Evolutionary conservation across 2,797 vertebrate genomes (phyloP).

Genomic region (Trichosurus vulpecula): DNA sequence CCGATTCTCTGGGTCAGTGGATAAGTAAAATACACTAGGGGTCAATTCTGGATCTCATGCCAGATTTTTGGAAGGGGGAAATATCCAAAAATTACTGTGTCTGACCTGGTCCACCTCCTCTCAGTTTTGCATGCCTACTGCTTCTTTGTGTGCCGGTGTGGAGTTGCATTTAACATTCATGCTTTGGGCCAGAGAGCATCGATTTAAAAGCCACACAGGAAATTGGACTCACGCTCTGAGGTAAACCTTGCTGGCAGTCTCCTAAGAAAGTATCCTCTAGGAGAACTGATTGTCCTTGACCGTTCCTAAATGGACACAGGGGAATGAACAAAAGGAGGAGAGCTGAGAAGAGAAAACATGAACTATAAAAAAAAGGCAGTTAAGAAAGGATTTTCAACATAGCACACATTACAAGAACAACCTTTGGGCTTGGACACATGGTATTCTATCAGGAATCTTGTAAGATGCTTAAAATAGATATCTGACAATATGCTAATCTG

Average conservation of each 20-base stretch:
- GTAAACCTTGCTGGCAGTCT: slow-evolving; percentile 62
- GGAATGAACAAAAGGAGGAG: neutral
- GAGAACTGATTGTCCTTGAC: slow-evolving; percentile 72
- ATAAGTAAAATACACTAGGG: slow-evolving; percentile 77
- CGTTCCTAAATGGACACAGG: slow-evolving; percentile 1
- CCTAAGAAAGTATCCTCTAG: slow-evolving; percentile 57
- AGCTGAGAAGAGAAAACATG: neutral
- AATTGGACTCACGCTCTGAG: slow-evolving; percentile 67
- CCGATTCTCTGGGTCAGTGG: slow-evolving; percentile 78
- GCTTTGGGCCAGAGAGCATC: slow-evolving; percentile 61
- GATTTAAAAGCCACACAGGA: slow-evolving; percentile 67
- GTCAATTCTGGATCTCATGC: slow-evolving; percentile 69
- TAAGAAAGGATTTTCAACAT: neutral
- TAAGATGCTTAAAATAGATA: neutral
- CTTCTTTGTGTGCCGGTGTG: slow-evolving; percentile 43
- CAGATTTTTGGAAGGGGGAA: slow-evolving; percentile 64
- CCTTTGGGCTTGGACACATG: slow-evolving; percentile 5
- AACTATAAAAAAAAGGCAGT: neutral
- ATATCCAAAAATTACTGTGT: slow-evolving; percentile 48
- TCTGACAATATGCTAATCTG: neutral
- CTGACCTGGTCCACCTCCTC: slow-evolving; percentile 61
- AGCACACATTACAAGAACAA: slow-evolving; percentile 4
- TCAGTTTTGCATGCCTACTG: slow-evolving; percentile 50
- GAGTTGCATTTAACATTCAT: slow-evolving; percentile 62
- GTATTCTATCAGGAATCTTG: neutral